Evolutionary conservation across 2,113 vertebrate genomes (phyloP).

Genomic region (Pelusios castaneus): DNA sequence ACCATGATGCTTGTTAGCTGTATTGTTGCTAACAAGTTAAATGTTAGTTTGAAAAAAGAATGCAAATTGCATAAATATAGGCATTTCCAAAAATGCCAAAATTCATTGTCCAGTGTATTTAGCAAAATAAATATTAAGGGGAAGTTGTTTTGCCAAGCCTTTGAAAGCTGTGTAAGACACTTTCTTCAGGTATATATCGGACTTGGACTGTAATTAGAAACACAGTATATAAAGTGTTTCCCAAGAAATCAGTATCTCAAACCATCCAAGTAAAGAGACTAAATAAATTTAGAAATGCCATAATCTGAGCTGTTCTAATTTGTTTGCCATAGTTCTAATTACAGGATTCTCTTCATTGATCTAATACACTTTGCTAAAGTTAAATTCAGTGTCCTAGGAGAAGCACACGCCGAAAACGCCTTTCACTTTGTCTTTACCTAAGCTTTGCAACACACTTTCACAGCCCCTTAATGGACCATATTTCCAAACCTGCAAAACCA

Average conservation of each 20-base stretch:
- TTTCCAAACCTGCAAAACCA: not conserved
- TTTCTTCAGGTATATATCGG: not conserved
- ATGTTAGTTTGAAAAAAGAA: constrained; percentile 11
- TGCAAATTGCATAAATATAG: not conserved
- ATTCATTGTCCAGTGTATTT: not conserved
- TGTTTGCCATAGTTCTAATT: not conserved
- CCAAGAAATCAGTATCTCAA: not conserved
- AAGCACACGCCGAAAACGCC: rapidly evolving
- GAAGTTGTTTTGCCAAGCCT: not conserved
- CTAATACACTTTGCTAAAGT: not conserved
- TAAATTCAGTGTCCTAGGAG: not conserved
- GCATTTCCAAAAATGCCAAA: not conserved
- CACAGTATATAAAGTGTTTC: not conserved
- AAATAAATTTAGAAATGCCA: not conserved
- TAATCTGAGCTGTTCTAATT: not conserved
- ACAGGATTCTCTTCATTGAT: not conserved
- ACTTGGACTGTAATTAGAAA: not conserved
- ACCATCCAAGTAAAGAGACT: not conserved
- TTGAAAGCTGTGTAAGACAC: not conserved
- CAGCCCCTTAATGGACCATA: rapidly evolving
- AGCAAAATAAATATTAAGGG: not conserved
- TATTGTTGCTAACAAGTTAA: not conserved
- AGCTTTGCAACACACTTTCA: not conserved
- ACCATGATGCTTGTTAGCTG: constrained; percentile 14
- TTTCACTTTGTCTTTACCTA: not conserved